Base-by-base conservation (phyloP, 2,113 vertebrate genomes). In the Dinomys branickii region DNA sequence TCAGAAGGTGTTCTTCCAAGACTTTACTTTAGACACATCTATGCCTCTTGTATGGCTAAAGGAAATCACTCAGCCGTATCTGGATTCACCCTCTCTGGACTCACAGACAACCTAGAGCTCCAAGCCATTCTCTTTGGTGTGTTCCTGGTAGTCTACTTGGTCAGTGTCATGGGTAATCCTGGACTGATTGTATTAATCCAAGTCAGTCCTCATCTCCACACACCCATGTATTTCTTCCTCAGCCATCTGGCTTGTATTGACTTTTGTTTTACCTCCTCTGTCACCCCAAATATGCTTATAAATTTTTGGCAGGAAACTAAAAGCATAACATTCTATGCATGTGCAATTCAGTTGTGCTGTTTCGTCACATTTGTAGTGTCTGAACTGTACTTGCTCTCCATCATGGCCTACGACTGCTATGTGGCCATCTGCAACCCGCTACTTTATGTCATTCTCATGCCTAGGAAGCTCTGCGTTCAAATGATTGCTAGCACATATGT, bases 361-460 rank as follows among this genome's bases (percentile, higher is more conserved):
- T 98, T 98, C 3, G 93, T 96, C 73, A 95, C 50, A 1, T 97
- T 91, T 41, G 56, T 33, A 1, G 96, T 98, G 2, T 97, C 80
- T 81, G 97, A 97, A 35, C 5, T 95, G 33, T 95, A 28, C 28
- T 41, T 96, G 61, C 90, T 97, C 2, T 91, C 96, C 26, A 17
- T 97, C 50, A 95, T 96, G 95, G 95, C 95, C 0, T 96, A 95
- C 12, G 96, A 98, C 11, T 22, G 50, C 0, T 95, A 95, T 6
- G 14, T 98, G 0, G 96, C 95, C 61, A 97, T 98, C 41, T 95
- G 95, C 11, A 94, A 77, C 7, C 88, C 87, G 28, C 81, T 98
- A 3, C 96, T 97, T 2, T 97, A 96, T 6, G n/a, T 65, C 19
- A 30, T 90, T 3, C 22, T 94, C 56, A 97, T 97, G 88, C 90